Evolutionary conservation across 2,113 vertebrate species (phyloP).

Genomic region (Gobio gobio): DNA sequence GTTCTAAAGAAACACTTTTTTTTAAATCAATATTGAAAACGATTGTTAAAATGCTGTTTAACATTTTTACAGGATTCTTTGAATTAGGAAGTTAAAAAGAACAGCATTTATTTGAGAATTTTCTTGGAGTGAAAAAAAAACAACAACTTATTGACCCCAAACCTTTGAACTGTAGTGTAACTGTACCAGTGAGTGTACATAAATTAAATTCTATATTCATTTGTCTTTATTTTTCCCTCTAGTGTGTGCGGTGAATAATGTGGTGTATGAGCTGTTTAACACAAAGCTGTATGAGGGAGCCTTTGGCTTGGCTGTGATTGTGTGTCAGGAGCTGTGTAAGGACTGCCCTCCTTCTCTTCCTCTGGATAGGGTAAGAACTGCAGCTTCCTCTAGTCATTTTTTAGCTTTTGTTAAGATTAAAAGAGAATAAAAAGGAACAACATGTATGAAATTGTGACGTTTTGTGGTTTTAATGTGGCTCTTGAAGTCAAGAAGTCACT

Average conservation of each 20-base stretch:
- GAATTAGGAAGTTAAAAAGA: neutral
- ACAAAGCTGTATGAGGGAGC: conserved; percentile 80
- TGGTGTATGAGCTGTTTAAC: conserved; percentile 84
- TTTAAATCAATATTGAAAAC: neutral
- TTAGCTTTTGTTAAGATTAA: neutral
- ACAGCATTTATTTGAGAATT: neutral
- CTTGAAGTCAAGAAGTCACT: neutral
- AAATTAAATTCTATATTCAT: neutral
- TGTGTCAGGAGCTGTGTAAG: conserved; percentile 77
- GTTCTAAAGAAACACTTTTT: neutral
- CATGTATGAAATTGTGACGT: neutral
- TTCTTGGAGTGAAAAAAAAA: neutral
- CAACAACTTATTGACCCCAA: neutral
- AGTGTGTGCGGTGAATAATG: conserved; percentile 81
- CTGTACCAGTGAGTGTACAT: neutral
- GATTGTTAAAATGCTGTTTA: neutral
- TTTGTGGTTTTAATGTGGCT: neutral
- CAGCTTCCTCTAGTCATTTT: neutral
- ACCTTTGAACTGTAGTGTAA: neutral
- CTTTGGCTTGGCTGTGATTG: conserved; percentile 72
- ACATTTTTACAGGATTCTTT: neutral
- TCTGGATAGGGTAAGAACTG: conserved; percentile 77
- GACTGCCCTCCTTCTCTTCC: conserved; percentile 66
- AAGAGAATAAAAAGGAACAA: neutral
- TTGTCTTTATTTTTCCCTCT: neutral